Conservation (phyloP, 2,888 invertebrate genomes). For the Pantelozetes paolii region DNA sequence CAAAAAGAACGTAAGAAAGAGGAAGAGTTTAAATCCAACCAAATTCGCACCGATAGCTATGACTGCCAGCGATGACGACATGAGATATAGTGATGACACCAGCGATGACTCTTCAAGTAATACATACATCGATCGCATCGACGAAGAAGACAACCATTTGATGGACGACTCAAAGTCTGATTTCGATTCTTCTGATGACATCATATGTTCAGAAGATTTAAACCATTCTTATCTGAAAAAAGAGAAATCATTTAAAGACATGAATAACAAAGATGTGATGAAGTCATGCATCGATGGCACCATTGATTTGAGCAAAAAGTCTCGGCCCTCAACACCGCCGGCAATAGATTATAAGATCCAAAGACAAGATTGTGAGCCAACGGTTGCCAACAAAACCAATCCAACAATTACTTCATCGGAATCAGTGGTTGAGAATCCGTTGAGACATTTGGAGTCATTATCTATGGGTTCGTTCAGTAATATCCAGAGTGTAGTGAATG, state of each 20-base stretch:
- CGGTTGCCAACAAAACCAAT: conserved; percentile 6
- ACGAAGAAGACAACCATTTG: conserved; percentile 52
- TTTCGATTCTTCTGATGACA: conserved; percentile 44
- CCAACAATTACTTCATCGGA: neutral
- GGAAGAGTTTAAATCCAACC: conserved; percentile 82
- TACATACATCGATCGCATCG: conserved; percentile 51
- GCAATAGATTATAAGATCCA: conserved; percentile 9
- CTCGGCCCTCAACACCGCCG: neutral
- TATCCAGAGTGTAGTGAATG: conserved; percentile 43
- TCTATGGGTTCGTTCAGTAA: conserved; percentile 61
- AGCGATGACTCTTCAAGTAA: conserved; percentile 62
- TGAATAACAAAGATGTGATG: neutral
- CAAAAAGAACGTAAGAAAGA: conserved; percentile 70
- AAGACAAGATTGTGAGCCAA: conserved; percentile 27
- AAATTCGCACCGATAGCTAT: conserved; percentile 60
- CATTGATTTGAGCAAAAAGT: conserved; percentile 40
- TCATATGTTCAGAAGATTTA: conserved; percentile 18
- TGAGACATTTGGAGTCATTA: conserved; percentile 71
- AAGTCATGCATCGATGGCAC: conserved; percentile 30
- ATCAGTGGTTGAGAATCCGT: conserved; percentile 59
- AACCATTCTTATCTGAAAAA: conserved; percentile 43
- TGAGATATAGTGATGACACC: conserved; percentile 51
- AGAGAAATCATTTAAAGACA: conserved; percentile 47
- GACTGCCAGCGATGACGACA: conserved; percentile 53
- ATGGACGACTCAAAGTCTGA: conserved; percentile 46